Conservation (phyloP, 2,797 vertebrate genomes). For the Lepidocolaptes lacrymiger region DNA sequence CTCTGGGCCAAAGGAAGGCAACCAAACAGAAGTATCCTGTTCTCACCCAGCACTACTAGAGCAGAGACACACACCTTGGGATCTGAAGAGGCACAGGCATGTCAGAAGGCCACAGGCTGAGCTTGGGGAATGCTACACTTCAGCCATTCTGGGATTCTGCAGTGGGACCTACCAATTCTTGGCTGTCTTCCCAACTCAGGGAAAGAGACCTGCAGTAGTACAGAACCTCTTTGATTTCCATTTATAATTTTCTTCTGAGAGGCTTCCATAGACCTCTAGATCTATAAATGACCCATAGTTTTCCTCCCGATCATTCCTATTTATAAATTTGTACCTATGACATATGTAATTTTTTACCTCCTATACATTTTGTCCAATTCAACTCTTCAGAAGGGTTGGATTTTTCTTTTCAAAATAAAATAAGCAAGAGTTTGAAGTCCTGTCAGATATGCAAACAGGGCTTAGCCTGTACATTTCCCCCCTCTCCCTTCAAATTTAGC, state of each 20-base stretch:
- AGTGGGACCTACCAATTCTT: not conserved
- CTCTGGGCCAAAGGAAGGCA: rapidly evolving
- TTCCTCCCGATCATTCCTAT: not conserved
- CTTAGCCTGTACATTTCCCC: not conserved
- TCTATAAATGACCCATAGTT: not conserved
- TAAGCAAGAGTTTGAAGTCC: not conserved
- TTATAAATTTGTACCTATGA: not conserved
- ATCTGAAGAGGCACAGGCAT: rapidly evolving
- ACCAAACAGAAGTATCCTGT: not conserved
- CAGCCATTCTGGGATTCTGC: not conserved
- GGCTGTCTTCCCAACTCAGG: not conserved
- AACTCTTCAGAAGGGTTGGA: not conserved
- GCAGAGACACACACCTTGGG: not conserved
- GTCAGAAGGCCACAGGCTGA: not conserved
- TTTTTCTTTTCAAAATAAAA: not conserved
- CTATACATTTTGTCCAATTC: not conserved
- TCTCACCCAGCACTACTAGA: not conserved
- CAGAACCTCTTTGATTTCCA: not conserved
- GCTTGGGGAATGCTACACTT: not conserved
- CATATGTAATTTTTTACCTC: not conserved
- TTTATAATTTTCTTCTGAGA: not conserved
- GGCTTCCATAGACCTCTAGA: not conserved
- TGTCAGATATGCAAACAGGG: not conserved
- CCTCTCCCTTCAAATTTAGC: not conserved
- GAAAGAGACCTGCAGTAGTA: not conserved